Conservation (phyloP, 2,797 vertebrate species). For the Ctenopoma kingsleyae region DNA sequence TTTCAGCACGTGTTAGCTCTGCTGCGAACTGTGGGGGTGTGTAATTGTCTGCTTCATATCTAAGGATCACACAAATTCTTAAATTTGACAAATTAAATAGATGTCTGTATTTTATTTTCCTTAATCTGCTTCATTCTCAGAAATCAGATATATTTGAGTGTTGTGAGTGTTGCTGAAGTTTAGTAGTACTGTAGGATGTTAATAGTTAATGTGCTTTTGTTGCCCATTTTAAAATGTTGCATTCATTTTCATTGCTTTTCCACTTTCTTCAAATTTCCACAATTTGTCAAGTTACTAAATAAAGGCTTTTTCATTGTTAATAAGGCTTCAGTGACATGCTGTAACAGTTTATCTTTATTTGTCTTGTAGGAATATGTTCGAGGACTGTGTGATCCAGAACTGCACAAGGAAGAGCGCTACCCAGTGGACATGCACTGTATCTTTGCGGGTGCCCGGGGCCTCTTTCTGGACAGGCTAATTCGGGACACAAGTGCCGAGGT, state of each 20-base stretch:
- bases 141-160: neutral
- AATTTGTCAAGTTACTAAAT: neutral
- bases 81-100: neutral
- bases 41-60: neutral
- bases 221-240: neutral
- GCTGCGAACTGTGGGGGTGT: neutral
- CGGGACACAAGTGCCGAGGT: slow-evolving; percentile 95
- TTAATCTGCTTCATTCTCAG: neutral
- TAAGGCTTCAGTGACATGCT: neutral
- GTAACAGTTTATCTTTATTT: slow-evolving; percentile 18
- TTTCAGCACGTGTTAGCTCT: slow-evolving; percentile 41
- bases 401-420: slow-evolving; percentile 91
- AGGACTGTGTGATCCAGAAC: slow-evolving; percentile 95
- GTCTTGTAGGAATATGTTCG: slow-evolving; percentile 92
- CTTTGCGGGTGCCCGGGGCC: slow-evolving; percentile 90
- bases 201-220: neutral
- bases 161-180: neutral
- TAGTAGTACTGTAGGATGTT: too few species aligned
- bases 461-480: slow-evolving; percentile 92
- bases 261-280: neutral
- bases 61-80: neutral
- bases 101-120: neutral
- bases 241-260: neutral
- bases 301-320: neutral
- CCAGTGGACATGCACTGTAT: slow-evolving; percentile 98